phyloP scores from a whole-genome alignment of 23 tunicate genomes.

The Trididemnum clinides region DNA sequence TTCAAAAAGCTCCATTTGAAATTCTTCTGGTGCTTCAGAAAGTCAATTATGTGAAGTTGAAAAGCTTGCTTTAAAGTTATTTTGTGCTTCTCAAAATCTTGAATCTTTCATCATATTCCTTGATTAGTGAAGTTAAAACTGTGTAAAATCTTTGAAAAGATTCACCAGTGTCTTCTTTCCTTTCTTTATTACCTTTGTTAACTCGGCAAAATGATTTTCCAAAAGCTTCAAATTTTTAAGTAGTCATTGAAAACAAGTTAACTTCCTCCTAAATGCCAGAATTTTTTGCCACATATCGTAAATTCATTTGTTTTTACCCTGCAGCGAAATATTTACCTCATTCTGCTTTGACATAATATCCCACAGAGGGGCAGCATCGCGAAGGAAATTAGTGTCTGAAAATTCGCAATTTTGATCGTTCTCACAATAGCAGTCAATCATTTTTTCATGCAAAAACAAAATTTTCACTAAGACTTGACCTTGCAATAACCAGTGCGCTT shows the following conservation, averaged over 20 bases:
- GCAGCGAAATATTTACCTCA: too few relatives aligned
- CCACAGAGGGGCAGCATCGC: not conserved
- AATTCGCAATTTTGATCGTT: not conserved
- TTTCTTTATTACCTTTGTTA: too few relatives aligned
- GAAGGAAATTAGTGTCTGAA: not conserved
- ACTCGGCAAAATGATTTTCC: not conserved
- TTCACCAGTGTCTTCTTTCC: too few relatives aligned
- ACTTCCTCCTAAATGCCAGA: not conserved
- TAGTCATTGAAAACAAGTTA: not conserved
- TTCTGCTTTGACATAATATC: not conserved
- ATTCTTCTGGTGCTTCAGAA: not conserved
- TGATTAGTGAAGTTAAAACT: not conserved
- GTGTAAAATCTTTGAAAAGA: not conserved
- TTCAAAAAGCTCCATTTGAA: conserved; percentile 12
- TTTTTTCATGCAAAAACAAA: not conserved
- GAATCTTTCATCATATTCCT: not conserved
- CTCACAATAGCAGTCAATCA: not conserved
- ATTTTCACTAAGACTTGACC: too few relatives aligned
- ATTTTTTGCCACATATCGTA: too few relatives aligned
- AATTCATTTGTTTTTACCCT: too few relatives aligned
- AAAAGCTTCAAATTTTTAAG: not conserved
- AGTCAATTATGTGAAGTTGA: not conserved
- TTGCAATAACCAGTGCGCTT: not conserved
- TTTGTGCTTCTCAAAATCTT: not conserved
- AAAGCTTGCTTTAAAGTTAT: not conserved